These are phyloP conservation scores for Lycorma delicatula DNA, from an alignment of 1,140 invertebrate species.

Conservation along the genomic window DNA sequence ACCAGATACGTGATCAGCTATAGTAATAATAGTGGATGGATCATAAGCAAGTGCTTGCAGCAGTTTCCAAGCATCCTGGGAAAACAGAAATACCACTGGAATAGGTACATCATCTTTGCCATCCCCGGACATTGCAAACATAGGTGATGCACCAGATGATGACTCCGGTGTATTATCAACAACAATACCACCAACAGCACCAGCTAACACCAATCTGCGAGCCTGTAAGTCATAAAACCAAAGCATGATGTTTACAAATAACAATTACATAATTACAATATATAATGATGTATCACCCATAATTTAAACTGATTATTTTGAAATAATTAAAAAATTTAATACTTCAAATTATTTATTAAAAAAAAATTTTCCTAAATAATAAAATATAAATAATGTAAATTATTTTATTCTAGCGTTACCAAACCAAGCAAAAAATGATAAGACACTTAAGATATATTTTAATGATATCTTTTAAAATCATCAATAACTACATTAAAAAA, in stretches of 20 bases:
- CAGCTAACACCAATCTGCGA: conserved; percentile 68
- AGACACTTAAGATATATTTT: too few species aligned
- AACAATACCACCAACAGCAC: conserved; percentile 78
- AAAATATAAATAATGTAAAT: too few species aligned
- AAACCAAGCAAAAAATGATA: too few species aligned
- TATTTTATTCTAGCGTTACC: too few species aligned
- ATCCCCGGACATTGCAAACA: conserved; percentile 96
- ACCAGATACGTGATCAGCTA: conserved; percentile 32
- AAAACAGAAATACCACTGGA: conserved; percentile 85
- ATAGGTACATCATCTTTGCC: conserved; percentile 80
- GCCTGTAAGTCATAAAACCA: conserved; percentile 46
- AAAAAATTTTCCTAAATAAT: too few species aligned
- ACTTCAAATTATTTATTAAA: too few species aligned
- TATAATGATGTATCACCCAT: not conserved
- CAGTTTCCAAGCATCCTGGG: conserved; percentile 61
- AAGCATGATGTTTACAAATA: too few species aligned
- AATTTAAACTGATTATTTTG: not conserved
- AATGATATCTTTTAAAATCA: too few species aligned
- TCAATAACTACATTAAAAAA: too few species aligned
- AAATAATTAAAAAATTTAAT: too few species aligned
- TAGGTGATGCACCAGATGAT: conserved; percentile 58
- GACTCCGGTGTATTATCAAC: conserved; percentile 76
- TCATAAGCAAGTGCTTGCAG: conserved; percentile 45
- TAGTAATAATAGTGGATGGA: conserved; percentile 42
- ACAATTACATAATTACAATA: too few species aligned